These are phyloP conservation scores for Salvelinus fontinalis DNA, from an alignment of 2,113 vertebrate genomes.

Conservation along the genomic window DNA sequence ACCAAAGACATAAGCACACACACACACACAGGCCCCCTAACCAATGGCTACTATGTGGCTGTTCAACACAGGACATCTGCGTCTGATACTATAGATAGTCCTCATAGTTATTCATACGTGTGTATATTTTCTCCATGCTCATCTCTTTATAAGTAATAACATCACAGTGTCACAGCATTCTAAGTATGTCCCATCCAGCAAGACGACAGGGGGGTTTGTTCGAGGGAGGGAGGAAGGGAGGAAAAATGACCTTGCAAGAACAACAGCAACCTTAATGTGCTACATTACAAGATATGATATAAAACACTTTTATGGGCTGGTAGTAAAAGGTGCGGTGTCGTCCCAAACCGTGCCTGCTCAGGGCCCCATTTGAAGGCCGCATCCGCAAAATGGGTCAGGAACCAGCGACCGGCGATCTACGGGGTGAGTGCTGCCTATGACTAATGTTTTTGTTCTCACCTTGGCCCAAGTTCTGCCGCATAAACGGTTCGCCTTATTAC, in stretches of 20 bases:
- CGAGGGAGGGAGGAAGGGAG: background rate
- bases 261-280: constrained; percentile 78
- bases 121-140: constrained; percentile 35
- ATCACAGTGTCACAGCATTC: constrained; percentile 17
- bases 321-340: constrained; percentile 67
- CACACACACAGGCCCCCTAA: constrained; percentile 29
- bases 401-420: constrained; percentile 18
- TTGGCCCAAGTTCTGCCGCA: constrained; percentile 31
- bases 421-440: constrained; percentile 20
- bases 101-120: constrained; percentile 34
- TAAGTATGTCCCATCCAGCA: constrained; percentile 16
- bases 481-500: background rate
- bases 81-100: background rate
- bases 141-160: constrained; percentile 45
- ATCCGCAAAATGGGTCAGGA: constrained; percentile 43
- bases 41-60: background rate
- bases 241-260: constrained; percentile 75
- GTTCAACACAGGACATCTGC: background rate
- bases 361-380: constrained; percentile 49
- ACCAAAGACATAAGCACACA: constrained; percentile 22
- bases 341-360: constrained; percentile 57
- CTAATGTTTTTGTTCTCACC: constrained; percentile 66
- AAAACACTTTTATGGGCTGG: constrained; percentile 79
- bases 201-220: background rate
- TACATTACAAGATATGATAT: constrained; percentile 79